Base-by-base conservation (phyloP, 2,888 invertebrate species). In the Drosophila ochracea region DNA sequence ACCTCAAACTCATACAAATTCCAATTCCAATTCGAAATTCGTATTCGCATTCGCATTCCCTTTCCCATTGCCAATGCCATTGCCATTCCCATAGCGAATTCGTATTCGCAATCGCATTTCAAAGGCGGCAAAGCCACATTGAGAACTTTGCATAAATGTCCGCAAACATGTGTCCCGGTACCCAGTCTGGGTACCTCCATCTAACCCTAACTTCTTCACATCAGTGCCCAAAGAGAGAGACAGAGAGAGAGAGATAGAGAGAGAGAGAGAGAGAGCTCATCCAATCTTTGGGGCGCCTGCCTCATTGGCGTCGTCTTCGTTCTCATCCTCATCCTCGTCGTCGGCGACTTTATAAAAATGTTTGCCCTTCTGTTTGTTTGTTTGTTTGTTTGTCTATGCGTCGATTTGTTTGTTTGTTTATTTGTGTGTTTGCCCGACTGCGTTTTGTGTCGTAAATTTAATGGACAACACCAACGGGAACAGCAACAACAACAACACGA, bases 361-460 rank as follows among this genome's bases (percentile, higher is more conserved):
- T 90, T 87, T 87, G 89, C 76, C 78, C 69, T 83, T 75, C 79
- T 62, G 69, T 31, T 60, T 52, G 55, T 81, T 83, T 80, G 81
- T 87, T 80, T 89, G 85, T 87, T 80, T 89, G 85, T 87, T 84
- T 89, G 80, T 84, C 74, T 84, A 78, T 82, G 84, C 70, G 79
- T 84, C 80, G 80, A 81, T 84, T 87, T 84, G 87, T 80, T 74
- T 84, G 83, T 82, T 78, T 82, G 73, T 55, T 71, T 81, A 69
- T 68, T 82, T 84, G 78, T 71, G 78, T 82, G 84, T 65, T 78
- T 85, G 88, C 89, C 86, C 87, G 80, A 80, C 89, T 85, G 83
- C 85, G 85, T 90, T 89, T 85, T 90, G 79, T 86, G 78, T 89
- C 87, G 87, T 89, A 90, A 90, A 87, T 90, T 89, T 87, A 90